Evolutionary conservation across 2,888 invertebrate genomes (phyloP), one percentile per base, ranked within the genome.

Genomic region (Pharmacophagus antenor): DNA sequence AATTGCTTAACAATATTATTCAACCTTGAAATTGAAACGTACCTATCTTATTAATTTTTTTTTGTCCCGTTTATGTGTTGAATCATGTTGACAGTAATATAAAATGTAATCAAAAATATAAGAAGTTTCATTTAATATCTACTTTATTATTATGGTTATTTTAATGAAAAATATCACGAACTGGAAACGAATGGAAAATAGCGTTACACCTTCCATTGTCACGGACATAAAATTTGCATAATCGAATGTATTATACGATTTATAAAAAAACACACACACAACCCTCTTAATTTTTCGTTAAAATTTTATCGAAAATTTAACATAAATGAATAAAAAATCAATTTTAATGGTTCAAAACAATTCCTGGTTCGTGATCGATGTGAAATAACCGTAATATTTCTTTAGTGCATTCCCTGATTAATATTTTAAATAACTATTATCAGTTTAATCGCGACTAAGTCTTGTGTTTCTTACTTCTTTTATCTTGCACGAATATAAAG

Each of bases 251-350:
- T 18, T 17, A n/a, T 44, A 20, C 31, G 31, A 22, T 57, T 57
- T 57, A 54, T 8, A 47, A 2, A 44, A 31, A 44, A 8, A 44
- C 2, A 21, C 17, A 21, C 31, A 22, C 37, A 37, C 37, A 37
- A n/a, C n/a, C 15, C 22, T 46, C 44, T 5, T 51, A 27, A 51
- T 57, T 44, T 12, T 37, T 44, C 20, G 23, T 52, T 50, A 44
- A 31, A 52, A 58, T 22, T 15, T 47, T 47, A 46, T 47, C 46
- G 8, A 21, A 22, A 27, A 44, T 46, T 58, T 52, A 23, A 52
- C 51, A 58, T 58, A 58, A 47, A 47, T 58, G 37, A 52, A 58
- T 58, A 58, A 52, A 58, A 47, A 27, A 47, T 37, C 47, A 58
- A 37, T 58, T 52, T 37, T 46, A 58, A 37, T 37, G 25, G 17